Evolutionary conservation across 2,113 vertebrate species (phyloP), one percentile per base, ranked within the genome.

Genomic region (Corythornis cristatus): DNA sequence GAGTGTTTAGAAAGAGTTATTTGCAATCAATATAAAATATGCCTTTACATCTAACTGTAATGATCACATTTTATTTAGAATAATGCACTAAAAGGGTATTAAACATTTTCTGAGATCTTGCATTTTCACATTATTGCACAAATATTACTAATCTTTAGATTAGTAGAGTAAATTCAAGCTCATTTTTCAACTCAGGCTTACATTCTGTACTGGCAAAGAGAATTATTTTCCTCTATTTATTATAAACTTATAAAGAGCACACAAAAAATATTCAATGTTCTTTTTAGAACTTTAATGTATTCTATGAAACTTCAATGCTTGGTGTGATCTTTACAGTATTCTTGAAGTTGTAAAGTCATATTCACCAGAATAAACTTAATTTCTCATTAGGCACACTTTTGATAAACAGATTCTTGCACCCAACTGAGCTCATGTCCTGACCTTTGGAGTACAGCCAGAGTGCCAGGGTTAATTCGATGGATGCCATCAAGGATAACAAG

Each of bases 401-500:
- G 61, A 5, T 8, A 43, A 76, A 33, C 70, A 73, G 10, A 65
- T 23, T 23, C 58, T 57, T 0, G 0, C 3, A 2, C 19, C 3
- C 70, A 72, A 18, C 22, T 29, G 33, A 43, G 31, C 40, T 58
- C 56, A 10, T 26, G 28, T 61, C 54, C 98, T 89, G 83, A 99
- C 99, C 99, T 99, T 26, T 99, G 99, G 43, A 99, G 97, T 8
- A 99, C 98, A 17, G 99, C 97, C 11, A 99, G 97, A 1, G 99
- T 99, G 79, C 99, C 99, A 17, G 98, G 96, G 87, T 99, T 99
- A 88, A 99, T 98, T 17, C 99, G 97, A 95, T 99, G 99, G 74
- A 99, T 98, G 26, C 99, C 99, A 3, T 99, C 99, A 71, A 99
- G 96, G 57, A 99, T 84, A 56, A 99, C 98, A 70, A 99, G 98